Percentiles rank a stretch among this genome's conserved stretches.
phyloP scores from a whole-genome alignment of 2,113 vertebrate species.

The Amphiprion percula region DNA sequence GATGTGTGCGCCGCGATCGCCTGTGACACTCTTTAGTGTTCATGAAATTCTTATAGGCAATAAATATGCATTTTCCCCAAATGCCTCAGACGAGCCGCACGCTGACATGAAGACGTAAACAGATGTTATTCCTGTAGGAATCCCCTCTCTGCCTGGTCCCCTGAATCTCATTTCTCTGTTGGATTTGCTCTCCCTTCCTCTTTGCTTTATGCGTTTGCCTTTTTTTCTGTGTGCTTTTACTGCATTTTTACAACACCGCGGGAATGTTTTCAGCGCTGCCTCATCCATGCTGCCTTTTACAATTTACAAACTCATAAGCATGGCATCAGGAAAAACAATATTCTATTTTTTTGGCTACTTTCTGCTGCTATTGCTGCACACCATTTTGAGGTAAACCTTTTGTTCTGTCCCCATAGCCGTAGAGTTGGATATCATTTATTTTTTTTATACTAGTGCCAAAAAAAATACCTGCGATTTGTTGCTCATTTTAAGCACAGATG shows the following conservation, averaged over 20 bases:
- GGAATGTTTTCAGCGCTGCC: not conserved
- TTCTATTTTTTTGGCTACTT: not conserved
- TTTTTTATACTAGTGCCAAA: not conserved
- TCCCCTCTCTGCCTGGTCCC: slow-evolving; percentile 33
- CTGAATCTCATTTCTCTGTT: slow-evolving; percentile 66
- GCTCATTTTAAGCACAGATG: not conserved
- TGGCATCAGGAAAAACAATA: not conserved
- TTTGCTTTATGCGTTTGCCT: not conserved
- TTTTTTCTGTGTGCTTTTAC: not conserved
- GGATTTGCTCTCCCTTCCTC: slow-evolving; percentile 26
- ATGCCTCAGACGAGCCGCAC: slow-evolving; percentile 56
- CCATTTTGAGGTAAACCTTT: too few species aligned
- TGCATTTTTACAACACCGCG: not conserved
- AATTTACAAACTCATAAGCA: not conserved
- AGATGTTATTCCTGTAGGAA: slow-evolving; percentile 83
- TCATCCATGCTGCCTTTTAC: not conserved
- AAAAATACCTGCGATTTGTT: not conserved
- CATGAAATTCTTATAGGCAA: slow-evolving; percentile 82
- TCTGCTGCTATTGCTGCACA: not conserved
- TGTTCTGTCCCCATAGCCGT: too few species aligned
- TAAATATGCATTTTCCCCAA: slow-evolving; percentile 82
- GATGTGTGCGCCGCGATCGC: slow-evolving; percentile 66
- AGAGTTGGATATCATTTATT: not conserved
- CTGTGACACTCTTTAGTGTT: slow-evolving; percentile 81
- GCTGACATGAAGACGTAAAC: slow-evolving; percentile 69